Evolutionary conservation across 2,888 invertebrate genomes (phyloP), one percentile per base, ranked within the genome.

Genomic region (Ptilodon capucinus): DNA sequence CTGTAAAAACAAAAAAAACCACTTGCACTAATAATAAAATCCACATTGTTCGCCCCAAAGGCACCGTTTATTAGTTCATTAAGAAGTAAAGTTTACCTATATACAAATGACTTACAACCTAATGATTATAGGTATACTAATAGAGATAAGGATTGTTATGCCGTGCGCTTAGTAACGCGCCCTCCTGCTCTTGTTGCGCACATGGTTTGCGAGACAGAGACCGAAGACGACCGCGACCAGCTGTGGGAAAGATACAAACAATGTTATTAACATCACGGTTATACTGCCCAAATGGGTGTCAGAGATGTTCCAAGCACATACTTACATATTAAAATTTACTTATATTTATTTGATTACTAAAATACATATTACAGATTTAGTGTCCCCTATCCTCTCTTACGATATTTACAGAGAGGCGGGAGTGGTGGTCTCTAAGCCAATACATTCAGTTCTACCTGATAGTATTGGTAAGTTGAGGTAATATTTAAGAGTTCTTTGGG

Each of bases 201-300:
- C 95, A 74, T 96, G 95, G 79, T 95, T 95, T 14, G 96, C 96
- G 73, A 98, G 85, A 74, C 96, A 97, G 72, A 97, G 94, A 3
- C 96, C 95, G 76, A 97, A 96, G 54, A 97, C 92, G 18, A 97
- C 95, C 2, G 95, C 95, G 53, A 95, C 82, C 65, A 95, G 83
- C 95, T 95, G 90, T 38, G n/a, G 38, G 19, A 38, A 17, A 21
- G 54, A 49, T 86, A 50, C 18, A n/a, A 18, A 36, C 34, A 14
- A 2, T n/a, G 11, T 28, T n/a, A 7, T 23, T 23, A 23, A 6
- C 7, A 23, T n/a, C n/a, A n/a, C n/a, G n/a, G n/a, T n/a, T n/a
- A n/a, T n/a, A n/a, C n/a, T n/a, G n/a, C n/a, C n/a, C n/a, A n/a
- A n/a, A n/a, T n/a, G n/a, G n/a, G n/a, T n/a, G n/a, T n/a, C n/a